Conservation (phyloP, 1,140 invertebrate genomes). For the Phocides pigmalion region DNA sequence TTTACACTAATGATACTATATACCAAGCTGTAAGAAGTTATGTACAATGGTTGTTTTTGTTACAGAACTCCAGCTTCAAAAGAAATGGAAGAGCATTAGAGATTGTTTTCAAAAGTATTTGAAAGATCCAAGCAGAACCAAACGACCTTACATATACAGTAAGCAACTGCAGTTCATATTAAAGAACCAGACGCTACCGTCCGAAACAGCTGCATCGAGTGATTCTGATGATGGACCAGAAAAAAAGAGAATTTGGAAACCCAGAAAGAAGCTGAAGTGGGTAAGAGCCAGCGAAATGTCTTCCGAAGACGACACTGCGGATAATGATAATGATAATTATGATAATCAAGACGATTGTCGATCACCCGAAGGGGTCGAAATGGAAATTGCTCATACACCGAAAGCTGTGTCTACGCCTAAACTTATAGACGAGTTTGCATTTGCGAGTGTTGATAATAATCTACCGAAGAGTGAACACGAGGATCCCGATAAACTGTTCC, state of each 20-base stretch:
- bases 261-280: conserved; percentile 55
- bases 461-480: conserved; percentile 47
- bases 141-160: conserved; percentile 64
- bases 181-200: conserved; percentile 45
- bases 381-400: not conserved
- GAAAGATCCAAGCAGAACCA: conserved; percentile 58
- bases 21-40: not conserved
- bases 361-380: conserved; percentile 12
- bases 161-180: conserved; percentile 69
- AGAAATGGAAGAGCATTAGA: conserved; percentile 77
- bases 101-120: conserved; percentile 74
- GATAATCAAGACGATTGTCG: conserved; percentile 31
- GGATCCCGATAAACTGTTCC: conserved; percentile 70
- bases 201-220: conserved; percentile 38
- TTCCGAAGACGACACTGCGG: conserved; percentile 56
- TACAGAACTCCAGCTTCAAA: conserved; percentile 74
- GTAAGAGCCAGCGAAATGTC: conserved; percentile 44
- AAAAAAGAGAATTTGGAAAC: conserved; percentile 53
- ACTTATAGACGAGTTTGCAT: conserved; percentile 62
- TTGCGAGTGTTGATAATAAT: conserved; percentile 63
- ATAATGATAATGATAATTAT: conserved; percentile 38
- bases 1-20: not conserved
- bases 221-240: conserved; percentile 56
- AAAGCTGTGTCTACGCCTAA: conserved; percentile 28
- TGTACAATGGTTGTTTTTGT: conserved; percentile 35